Evolutionary conservation across 1,140 invertebrate genomes (phyloP).

Genomic region (Leptoteleia sp.): DNA sequence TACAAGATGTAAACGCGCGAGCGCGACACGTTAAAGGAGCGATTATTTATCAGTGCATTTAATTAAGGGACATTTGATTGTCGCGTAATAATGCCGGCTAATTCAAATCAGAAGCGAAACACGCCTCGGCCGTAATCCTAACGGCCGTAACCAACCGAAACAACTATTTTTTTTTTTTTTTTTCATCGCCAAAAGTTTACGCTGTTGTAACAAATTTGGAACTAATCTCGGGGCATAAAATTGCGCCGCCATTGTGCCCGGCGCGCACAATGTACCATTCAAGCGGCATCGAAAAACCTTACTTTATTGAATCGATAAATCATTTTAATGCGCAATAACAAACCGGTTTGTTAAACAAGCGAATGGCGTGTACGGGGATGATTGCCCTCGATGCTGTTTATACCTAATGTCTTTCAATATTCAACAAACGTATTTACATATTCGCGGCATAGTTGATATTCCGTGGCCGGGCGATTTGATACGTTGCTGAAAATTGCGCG

Average conservation of each 20-base stretch:
- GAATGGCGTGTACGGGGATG: conserved; percentile 33
- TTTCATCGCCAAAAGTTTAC: conserved; percentile 2
- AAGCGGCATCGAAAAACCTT: conserved; percentile 32
- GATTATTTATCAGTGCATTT: conserved; percentile 34
- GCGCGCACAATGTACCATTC: conserved; percentile 17
- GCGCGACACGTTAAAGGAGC: conserved; percentile 5
- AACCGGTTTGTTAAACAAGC: conserved; percentile 51
- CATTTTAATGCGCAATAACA: conserved; percentile 48
- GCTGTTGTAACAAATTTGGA: conserved; percentile 24
- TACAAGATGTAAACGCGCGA: conserved; percentile 24
- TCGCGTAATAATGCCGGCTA: no score
- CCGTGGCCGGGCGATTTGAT: conserved; percentile 1
- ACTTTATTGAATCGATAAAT: conserved; percentile 58
- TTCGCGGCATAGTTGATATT: conserved; percentile 2
- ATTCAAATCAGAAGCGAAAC: conserved; percentile 49
- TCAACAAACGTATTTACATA: conserved; percentile 41
- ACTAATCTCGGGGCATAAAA: conserved; percentile 36
- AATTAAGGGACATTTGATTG: conserved; percentile 40
- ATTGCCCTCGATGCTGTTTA: conserved; percentile 37
- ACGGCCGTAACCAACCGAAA: no score
- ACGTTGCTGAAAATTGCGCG: conserved; percentile 1
- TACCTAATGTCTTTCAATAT: conserved; percentile 37
- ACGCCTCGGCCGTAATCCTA: no score
- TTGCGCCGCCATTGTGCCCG: conserved; percentile 4
- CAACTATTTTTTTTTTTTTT: no score